Evolutionary conservation across 1,140 invertebrate genomes (phyloP), one percentile per base, ranked within the genome.

Genomic region (Drosophila bipectinata): DNA sequence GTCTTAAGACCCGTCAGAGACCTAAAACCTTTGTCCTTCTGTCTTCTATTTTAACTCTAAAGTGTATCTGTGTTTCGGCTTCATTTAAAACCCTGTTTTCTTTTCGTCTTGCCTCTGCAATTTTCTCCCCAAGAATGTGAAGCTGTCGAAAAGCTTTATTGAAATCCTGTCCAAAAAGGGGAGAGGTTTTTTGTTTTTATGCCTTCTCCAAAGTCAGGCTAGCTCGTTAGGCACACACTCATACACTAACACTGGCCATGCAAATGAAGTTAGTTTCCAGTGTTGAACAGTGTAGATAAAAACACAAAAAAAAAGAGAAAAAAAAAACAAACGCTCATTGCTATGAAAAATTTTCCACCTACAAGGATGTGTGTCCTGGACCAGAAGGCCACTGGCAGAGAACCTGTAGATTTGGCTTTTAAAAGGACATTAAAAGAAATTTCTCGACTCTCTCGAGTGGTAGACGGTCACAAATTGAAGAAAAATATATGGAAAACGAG

Each of bases 181-280:
- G 15, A n/a, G 21, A 34, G 47, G 53, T 39, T 72, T 77, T 56
- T 78, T 66, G 81, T 84, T 84, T 77, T 84, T 77, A 79, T 85
- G 73, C 77, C 72, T 77, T 72, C 69, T 44, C 54, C 60, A 48
- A 68, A 84, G 67, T 85, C 59, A 77, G 57, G 62, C 55, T 41
- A 75, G 61, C 81, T 85, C 82, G 82, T 85, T 85, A 85, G 82
- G 62, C 67, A 32, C 44, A 41, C 37, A 45, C 69, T 58, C 74
- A 74, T 1, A 18, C 73, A 77, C 64, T 66, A 49, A 52, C 24
- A 28, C 26, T 28, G 26, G 49, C 47, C 72, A 85, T 85, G 77
- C 74, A 87, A 87, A 87, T 87, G 74, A 82, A 87, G 82, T 87
- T 88, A 82, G 83, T 88, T 87, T 87, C 82, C 76, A 83, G 66